Percentiles rank a stretch among this genome's conserved stretches.
Evolutionary conservation across 2,797 vertebrate genomes (phyloP).

Genomic region (Schizopygopsis malacanthus): DNA sequence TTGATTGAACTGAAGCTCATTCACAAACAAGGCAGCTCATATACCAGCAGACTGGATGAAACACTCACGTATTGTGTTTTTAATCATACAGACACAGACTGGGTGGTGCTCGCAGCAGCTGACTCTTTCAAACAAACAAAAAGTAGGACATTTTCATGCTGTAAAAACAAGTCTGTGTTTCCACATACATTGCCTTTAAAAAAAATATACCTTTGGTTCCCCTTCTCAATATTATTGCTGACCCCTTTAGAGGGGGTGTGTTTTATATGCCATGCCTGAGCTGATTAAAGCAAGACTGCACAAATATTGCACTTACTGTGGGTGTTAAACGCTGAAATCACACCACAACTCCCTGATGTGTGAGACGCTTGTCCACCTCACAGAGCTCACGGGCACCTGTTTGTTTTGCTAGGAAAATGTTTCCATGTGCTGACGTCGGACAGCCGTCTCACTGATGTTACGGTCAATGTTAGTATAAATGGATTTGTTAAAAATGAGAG

Average conservation of each 20-base stretch:
- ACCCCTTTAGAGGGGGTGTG: slow-evolving; percentile 32
- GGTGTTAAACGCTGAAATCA: slow-evolving; percentile 55
- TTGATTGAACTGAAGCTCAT: slow-evolving; percentile 13
- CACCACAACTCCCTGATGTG: slow-evolving; percentile 28
- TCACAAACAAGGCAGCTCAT: background rate
- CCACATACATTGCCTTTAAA: slow-evolving; percentile 26
- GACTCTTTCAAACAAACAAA: slow-evolving; percentile 64
- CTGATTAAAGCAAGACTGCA: slow-evolving; percentile 55
- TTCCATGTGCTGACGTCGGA: slow-evolving; percentile 55
- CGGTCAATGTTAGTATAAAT: slow-evolving; percentile 23
- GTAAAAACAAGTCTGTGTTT: slow-evolving; percentile 49
- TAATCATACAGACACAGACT: slow-evolving; percentile 13
- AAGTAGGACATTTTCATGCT: slow-evolving; percentile 54
- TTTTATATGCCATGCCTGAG: slow-evolving; percentile 12
- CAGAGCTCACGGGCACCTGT: slow-evolving; percentile 51
- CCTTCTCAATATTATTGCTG: slow-evolving; percentile 56
- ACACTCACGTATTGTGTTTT: slow-evolving; percentile 37
- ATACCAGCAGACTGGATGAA: slow-evolving; percentile 30
- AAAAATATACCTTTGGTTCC: slow-evolving; percentile 48
- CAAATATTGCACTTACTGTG: slow-evolving; percentile 50
- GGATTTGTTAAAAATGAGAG: slow-evolving; percentile 9
- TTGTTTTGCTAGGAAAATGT: slow-evolving; percentile 44
- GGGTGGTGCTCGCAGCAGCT: slow-evolving; percentile 38
- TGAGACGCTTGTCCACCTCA: slow-evolving; percentile 25
- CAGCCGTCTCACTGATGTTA: slow-evolving; percentile 39